Percentiles rank a stretch among this genome's conserved stretches.
Evolutionary conservation across 2,888 invertebrate species (phyloP).

Genomic region (Lithosia quadra): DNA sequence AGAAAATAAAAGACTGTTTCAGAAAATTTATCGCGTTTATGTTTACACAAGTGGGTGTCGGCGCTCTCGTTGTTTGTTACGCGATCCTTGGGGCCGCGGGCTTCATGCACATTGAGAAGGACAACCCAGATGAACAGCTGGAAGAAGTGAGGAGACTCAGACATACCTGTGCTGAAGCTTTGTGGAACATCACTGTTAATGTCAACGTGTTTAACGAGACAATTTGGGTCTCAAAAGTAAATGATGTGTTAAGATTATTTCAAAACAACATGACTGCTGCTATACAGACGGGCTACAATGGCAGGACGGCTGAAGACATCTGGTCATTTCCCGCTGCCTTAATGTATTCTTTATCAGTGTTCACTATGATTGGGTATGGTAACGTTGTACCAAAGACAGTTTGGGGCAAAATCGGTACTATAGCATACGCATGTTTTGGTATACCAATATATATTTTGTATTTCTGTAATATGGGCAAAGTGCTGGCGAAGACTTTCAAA

Average conservation of each 20-base stretch:
- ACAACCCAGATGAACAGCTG: conserved; percentile 82
- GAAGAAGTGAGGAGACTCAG: conserved; percentile 85
- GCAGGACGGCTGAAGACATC: conserved; percentile 89
- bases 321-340: conserved; percentile 96
- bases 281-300: conserved; percentile 91
- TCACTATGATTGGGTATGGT: conserved; percentile 97
- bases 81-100: conserved; percentile 94
- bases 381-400: conserved; percentile 94
- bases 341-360: conserved; percentile 95
- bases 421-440: conserved; percentile 95
- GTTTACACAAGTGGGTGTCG: conserved; percentile 97
- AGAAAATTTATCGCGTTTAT: conserved; percentile 95
- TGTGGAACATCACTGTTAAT: conserved; percentile 90
- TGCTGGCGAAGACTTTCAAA: conserved; percentile 93
- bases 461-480: conserved; percentile 96
- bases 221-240: conserved; percentile 88
- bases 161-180: conserved; percentile 86
- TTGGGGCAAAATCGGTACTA: conserved; percentile 94
- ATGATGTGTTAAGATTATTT: conserved; percentile 88
- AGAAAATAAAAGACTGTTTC: conserved; percentile 94
- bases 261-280: conserved; percentile 89
- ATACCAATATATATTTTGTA: conserved; percentile 95
- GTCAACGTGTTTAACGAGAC: conserved; percentile 90
- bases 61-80: conserved; percentile 94
- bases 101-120: conserved; percentile 92